phyloP scores from a whole-genome alignment of 2,888 invertebrate species.

The Pollenia amentaria region DNA sequence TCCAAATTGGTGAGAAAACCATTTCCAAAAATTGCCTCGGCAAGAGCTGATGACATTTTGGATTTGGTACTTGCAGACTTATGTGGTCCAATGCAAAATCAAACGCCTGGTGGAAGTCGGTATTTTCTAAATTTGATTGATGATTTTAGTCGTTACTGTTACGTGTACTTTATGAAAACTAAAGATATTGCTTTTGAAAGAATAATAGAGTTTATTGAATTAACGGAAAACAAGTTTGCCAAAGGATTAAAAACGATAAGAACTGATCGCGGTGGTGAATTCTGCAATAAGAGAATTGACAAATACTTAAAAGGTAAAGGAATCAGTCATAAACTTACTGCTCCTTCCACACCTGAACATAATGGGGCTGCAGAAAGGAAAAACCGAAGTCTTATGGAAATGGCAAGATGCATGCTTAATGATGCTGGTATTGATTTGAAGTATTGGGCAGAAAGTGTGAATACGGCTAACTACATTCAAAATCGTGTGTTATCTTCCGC shows the following conservation, averaged over 20 bases:
- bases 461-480: slow-evolving; percentile 23
- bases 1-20: not conserved
- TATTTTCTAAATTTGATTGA: not conserved
- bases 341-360: slow-evolving; percentile 2
- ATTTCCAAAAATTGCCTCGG: not conserved
- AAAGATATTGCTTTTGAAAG: not conserved
- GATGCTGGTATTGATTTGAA: not conserved
- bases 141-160: slow-evolving; percentile 6
- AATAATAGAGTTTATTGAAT: slow-evolving; percentile 18
- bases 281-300: not conserved
- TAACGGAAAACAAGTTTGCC: not conserved
- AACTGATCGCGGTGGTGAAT: not conserved
- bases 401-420: not conserved
- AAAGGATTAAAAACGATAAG: not conserved
- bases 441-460: slow-evolving; percentile 19
- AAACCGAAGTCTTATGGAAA: not conserved
- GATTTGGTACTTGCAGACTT: no score
- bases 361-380: slow-evolving; percentile 20
- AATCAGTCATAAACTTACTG: no score
- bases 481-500: slow-evolving; percentile 5
- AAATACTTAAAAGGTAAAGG: no score
- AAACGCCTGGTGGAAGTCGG: not conserved
- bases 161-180: not conserved
- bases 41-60: not conserved
- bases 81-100: not conserved